Base-by-base conservation (phyloP, 2,888 invertebrate genomes). In the Mylabris sibirica region DNA sequence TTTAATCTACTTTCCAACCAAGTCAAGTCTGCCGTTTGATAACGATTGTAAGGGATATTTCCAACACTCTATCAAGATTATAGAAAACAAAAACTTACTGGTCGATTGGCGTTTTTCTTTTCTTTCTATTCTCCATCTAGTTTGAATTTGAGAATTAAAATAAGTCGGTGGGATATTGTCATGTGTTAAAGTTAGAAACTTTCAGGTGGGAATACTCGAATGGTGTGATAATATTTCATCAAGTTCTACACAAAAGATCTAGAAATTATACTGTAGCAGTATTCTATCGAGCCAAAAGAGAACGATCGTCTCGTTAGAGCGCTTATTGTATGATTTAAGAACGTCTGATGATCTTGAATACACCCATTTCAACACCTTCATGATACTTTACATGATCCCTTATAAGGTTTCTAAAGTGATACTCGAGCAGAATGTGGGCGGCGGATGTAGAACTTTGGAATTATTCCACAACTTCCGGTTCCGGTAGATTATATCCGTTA, bases 261-360 rank as follows among this genome's bases (percentile, higher is more conserved):
- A 4, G 17, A 17, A 4, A 17, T 38, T 38, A 38, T 11, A 44
- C 12, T 44, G 44, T n/a, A 17, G 38, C 30, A 30, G 8, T 30
- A 30, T 30, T 30, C 30, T 4, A 30, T 6, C 8, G 44, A n/a
- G n/a, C 6, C n/a, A n/a, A n/a, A 4, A 44, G 65, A 59, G 59
- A 60, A 69, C 60, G 63, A 57, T 57, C 53, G 65, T 65, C 63
- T 63, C 68, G 65, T 63, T 62, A 66, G 65, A 65, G 63, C 68
- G 44, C 68, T 69, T 69, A 69, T 69, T 69, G 63, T 69, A 63
- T 69, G 68, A 69, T 69, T 69, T 65, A 69, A 60, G 65, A 65
- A 49, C 59, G 53, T 59, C 68, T 22, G 3, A 22, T 53, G 53
- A 34, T 63, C 53, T 69, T 60, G 22, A 60, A 65, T 26, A 49